These are phyloP conservation scores for Drepana arcuata DNA, from an alignment of 1,140 invertebrate genomes.

Conservation along the genomic window DNA sequence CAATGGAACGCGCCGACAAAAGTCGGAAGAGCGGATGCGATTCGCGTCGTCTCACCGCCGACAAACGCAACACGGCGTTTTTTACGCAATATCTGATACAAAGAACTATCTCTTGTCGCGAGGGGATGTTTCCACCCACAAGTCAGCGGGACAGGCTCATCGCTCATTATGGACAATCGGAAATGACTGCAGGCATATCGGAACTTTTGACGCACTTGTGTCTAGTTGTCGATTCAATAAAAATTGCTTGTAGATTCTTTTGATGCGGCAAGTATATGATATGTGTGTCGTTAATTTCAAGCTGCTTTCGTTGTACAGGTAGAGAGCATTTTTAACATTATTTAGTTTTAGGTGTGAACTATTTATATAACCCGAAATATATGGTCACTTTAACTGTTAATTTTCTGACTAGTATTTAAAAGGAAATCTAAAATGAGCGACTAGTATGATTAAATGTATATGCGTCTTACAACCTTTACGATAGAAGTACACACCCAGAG, in stretches of 20 bases:
- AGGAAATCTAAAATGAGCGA: too few species aligned
- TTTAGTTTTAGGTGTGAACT: too few species aligned
- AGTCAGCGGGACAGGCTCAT: slow-evolving; percentile 40
- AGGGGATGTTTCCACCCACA: slow-evolving; percentile 69
- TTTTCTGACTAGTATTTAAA: too few species aligned
- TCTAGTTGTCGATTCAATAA: slow-evolving; percentile 14
- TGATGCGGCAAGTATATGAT: slow-evolving; percentile 37
- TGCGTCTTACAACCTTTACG: too few species aligned
- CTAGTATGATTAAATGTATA: too few species aligned
- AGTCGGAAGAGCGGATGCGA: slow-evolving; percentile 69
- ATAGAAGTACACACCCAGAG: too few species aligned
- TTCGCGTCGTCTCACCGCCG: slow-evolving; percentile 58
- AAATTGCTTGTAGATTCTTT: slow-evolving; percentile 16
- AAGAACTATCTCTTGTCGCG: slow-evolving; percentile 38
- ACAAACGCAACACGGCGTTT: slow-evolving; percentile 41
- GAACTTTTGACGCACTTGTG: slow-evolving; percentile 58
- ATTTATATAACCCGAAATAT: too few species aligned
- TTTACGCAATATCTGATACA: slow-evolving; percentile 49
- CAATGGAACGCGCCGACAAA: slow-evolving; percentile 56
- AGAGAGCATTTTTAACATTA: too few species aligned
- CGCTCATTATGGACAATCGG: slow-evolving; percentile 63
- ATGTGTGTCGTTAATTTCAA: slow-evolving; percentile 34
- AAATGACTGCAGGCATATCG: slow-evolving; percentile 55
- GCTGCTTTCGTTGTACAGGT: too few species aligned
- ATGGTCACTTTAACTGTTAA: too few species aligned